These are phyloP conservation scores for Conus canariensis DNA, from an alignment of 2,888 invertebrate species.

Conservation along the genomic window DNA sequence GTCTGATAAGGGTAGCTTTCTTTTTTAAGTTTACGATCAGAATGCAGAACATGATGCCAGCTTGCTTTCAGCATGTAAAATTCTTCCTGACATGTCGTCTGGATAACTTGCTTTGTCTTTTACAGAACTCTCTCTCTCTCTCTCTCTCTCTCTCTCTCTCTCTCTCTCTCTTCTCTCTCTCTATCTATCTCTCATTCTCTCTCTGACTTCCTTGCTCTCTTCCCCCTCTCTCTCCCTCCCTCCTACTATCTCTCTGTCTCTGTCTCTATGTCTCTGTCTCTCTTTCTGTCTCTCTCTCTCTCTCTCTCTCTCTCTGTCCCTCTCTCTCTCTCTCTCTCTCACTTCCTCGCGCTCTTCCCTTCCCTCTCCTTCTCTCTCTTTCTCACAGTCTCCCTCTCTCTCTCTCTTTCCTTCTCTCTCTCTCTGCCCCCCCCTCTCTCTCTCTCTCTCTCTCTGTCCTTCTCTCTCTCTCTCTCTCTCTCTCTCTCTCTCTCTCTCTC, in stretches of 20 bases:
- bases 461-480: neutral
- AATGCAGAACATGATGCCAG: too few relatives aligned
- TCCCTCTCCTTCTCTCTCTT: neutral
- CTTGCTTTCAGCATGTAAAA: too few relatives aligned
- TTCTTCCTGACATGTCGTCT: neutral
- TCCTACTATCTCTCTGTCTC: neutral
- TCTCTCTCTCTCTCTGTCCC: neutral
- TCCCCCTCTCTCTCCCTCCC: too few relatives aligned
- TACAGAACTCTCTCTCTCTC: too few relatives aligned
- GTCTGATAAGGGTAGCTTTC: too few relatives aligned
- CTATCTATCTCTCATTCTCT: neutral
- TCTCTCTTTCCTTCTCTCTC: neutral
- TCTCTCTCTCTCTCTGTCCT: neutral
- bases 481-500: neutral
- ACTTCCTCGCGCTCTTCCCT: too few relatives aligned
- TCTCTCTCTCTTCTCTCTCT: neutral
- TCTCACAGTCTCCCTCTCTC: neutral
- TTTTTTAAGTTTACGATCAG: too few relatives aligned
- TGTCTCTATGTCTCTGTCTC: neutral
- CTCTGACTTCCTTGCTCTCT: neutral
- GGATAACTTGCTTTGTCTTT: too few relatives aligned
- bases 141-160: too few relatives aligned
- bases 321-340: too few relatives aligned
- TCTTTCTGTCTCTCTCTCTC: constrained; percentile 16
- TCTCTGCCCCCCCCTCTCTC: neutral